These are phyloP conservation scores for Hedya salicella DNA, from an alignment of 2,888 invertebrate genomes.

Conservation along the genomic window DNA sequence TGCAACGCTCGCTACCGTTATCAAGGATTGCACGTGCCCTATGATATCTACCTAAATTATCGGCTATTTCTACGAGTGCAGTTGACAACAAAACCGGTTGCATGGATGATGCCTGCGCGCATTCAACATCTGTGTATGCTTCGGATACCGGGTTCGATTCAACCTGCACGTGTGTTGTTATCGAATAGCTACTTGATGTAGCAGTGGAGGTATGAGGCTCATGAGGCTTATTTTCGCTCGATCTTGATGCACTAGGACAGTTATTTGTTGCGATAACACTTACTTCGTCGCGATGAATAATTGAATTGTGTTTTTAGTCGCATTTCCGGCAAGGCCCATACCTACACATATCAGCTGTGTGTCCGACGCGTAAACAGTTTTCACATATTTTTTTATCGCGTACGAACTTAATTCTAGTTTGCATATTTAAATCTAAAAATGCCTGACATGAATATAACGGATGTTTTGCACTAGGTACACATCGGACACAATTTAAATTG, in stretches of 20 bases:
- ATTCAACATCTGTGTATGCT: neutral
- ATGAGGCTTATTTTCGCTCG: no score
- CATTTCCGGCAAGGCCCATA: neutral
- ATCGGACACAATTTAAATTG: neutral
- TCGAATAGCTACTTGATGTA: neutral
- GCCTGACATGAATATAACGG: neutral
- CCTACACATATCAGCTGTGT: neutral
- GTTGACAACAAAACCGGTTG: conserved; percentile 7
- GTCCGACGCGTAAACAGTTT: neutral
- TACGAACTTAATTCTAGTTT: neutral
- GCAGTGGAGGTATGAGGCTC: no score
- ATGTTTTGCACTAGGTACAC: neutral
- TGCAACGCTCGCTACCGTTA: neutral
- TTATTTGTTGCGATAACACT: neutral
- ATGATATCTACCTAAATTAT: neutral
- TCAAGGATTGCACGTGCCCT: conserved; percentile 1
- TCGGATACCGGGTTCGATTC: conserved; percentile 2
- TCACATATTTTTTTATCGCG: neutral
- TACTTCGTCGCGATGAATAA: conserved; percentile 1
- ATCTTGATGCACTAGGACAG: no score
- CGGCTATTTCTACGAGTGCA: neutral
- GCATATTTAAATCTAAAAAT: neutral
- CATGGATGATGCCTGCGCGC: neutral
- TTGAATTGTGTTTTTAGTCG: neutral
- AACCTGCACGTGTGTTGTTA: neutral